These are phyloP conservation scores for Euplagia quadripunctaria DNA, from an alignment of 2,888 invertebrate species.

Conservation along the genomic window DNA sequence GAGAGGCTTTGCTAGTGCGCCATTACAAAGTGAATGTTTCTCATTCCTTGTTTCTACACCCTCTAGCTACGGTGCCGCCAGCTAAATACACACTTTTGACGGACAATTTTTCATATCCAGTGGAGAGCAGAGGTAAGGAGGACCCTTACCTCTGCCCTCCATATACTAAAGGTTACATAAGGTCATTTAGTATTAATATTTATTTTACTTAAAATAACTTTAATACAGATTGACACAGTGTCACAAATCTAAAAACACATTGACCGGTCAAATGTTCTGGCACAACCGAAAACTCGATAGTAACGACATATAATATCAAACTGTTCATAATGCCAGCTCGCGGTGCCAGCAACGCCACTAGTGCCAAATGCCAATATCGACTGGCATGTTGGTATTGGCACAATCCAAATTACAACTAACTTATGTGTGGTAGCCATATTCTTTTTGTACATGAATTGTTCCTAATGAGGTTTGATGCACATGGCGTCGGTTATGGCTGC, in stretches of 20 bases:
- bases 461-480: not conserved
- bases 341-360: constrained; percentile 35
- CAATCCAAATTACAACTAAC: not conserved
- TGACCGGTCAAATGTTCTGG: constrained; percentile 16
- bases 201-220: no score
- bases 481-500: not conserved
- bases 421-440: not conserved
- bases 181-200: no score
- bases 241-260: not conserved
- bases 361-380: constrained; percentile 60
- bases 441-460: not conserved
- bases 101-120: no score
- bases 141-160: no score
- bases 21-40: no score
- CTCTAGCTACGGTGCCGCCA: no score
- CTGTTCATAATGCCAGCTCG: constrained; percentile 28
- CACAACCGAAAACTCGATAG: constrained; percentile 14
- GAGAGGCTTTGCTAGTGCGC: no score
- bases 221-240: not conserved
- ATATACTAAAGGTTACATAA: no score
- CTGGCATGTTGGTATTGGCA: constrained; percentile 51
- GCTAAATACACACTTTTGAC: no score
- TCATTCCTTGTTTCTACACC: no score
- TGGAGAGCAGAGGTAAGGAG: no score
- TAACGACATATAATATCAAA: constrained; percentile 32